Percentiles rank a stretch among this genome's conserved stretches.
Conservation (phyloP, 2,113 vertebrate genomes). For the Urocitellus parryii region DNA sequence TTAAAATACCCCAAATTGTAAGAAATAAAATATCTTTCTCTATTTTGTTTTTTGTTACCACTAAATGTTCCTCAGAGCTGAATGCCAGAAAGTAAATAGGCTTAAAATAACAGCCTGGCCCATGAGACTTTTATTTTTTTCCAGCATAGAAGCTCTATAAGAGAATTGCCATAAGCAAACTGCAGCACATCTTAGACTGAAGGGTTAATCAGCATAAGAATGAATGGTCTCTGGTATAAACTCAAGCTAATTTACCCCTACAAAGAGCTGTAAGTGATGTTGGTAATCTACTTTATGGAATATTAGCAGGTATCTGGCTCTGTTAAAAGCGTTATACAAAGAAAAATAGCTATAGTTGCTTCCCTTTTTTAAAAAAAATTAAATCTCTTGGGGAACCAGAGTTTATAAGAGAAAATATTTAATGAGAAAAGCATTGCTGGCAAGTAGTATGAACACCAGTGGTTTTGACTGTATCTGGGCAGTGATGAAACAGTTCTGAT, state of each 20-base stretch:
- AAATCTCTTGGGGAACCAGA: not conserved
- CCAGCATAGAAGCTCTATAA: not conserved
- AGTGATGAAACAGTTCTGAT: not conserved
- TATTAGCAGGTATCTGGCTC: not conserved
- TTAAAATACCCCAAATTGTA: not conserved
- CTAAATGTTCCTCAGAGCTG: not conserved
- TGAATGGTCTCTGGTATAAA: not conserved
- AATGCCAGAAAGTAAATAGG: not conserved
- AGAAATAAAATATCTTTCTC: not conserved
- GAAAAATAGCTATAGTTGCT: not conserved
- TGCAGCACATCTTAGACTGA: not conserved
- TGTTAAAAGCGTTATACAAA: not conserved
- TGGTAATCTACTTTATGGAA: not conserved
- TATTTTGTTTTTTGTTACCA: not conserved
- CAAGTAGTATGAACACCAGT: not conserved
- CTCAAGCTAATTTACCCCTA: not conserved
- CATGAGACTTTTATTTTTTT: not conserved
- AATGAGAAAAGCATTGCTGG: not conserved
- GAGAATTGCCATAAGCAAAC: not conserved
- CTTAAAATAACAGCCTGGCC: not conserved
- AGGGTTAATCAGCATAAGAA: not conserved
- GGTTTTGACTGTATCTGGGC: not conserved
- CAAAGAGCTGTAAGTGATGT: not conserved
- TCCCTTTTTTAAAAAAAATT: not conserved
- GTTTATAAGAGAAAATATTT: not conserved